Base-by-base conservation (phyloP, 1,140 invertebrate species). In the Zaprionus lachaisei region DNA sequence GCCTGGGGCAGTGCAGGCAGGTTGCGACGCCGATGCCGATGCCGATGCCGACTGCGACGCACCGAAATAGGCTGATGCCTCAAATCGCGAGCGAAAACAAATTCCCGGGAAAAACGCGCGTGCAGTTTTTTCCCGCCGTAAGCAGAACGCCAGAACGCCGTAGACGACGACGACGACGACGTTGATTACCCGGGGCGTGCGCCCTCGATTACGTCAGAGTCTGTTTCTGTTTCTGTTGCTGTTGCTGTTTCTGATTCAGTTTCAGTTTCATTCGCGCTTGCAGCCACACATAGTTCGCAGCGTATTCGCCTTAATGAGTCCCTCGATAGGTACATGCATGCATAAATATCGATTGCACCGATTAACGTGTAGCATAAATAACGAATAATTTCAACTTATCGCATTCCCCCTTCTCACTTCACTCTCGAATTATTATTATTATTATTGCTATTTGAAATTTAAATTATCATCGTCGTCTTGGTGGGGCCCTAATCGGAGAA, bases 21-120 rank as follows among this genome's bases (percentile, higher is more conserved):
- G 28, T 7, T 9, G 26, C 6, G 26, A 28, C 26, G 26, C 26
- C 26, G 26, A 6, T 28, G 26, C 5, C 6, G 26, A 28, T 6
- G 26, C 26, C 26, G 26, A 6, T 28, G 26, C 5, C 26, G 62
- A 51, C 20, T 7, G 31, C 44, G 60, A 66, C 55, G 70, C 77
- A 72, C 78, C 73, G 49, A 84, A 89, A 87, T 76, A 87, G 83
- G 83, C 80, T 72, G 77, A 65, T 49, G 72, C 72, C 31, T 69
- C 61, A 54, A 55, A 57, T 15, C 37, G 37, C 37, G n/a, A 71
- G 31, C 26, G 67, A 66, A 38, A 72, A 63, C 41, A 34, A 75
- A 68, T 80, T 70, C 84, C 83, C 84, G 81, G 83, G 83, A 73
- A 81, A 87, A 87, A 84, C 68, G 81, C 83, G 84, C 84, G 81